These are phyloP conservation scores for Drosophila eugracilis DNA, from an alignment of 1,140 invertebrate species.

Conservation along the genomic window DNA sequence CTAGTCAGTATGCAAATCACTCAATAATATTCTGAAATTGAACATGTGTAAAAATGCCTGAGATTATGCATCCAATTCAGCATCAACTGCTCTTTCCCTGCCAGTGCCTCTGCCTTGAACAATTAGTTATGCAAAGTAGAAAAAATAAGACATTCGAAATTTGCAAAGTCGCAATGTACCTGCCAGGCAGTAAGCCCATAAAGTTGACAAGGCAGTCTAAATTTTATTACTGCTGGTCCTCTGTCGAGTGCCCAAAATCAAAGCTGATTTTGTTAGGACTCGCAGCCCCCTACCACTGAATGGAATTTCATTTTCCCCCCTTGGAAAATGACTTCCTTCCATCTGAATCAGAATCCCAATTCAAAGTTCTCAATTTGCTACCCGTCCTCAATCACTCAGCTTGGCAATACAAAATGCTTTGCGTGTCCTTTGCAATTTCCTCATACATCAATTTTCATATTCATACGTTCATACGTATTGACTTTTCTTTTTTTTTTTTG, in stretches of 20 bases:
- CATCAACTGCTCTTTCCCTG: neutral
- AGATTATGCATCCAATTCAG: neutral
- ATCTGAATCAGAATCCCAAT: slow-evolving; percentile 38
- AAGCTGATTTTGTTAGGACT: slow-evolving; percentile 54
- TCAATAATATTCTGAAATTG: slow-evolving; percentile 29
- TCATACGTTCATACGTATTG: slow-evolving; percentile 36
- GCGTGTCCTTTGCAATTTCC: slow-evolving; percentile 80
- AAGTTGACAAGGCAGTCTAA: slow-evolving; percentile 32
- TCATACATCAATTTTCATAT: slow-evolving; percentile 82
- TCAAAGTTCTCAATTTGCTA: slow-evolving; percentile 48
- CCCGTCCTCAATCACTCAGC: slow-evolving; percentile 57
- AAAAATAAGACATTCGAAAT: neutral
- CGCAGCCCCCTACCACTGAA: slow-evolving; percentile 2
- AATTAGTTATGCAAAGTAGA: slow-evolving; percentile 59
- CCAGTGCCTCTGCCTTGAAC: slow-evolving; percentile 14
- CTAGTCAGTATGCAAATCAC: slow-evolving; percentile 57
- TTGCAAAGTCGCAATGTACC: slow-evolving; percentile 26
- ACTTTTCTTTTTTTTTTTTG: slow-evolving; percentile 36
- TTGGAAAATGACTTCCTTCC: slow-evolving; percentile 10
- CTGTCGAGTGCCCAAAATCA: slow-evolving; percentile 60
- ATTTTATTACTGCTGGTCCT: slow-evolving; percentile 68
- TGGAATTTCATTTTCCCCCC: neutral
- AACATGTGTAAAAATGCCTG: slow-evolving; percentile 21
- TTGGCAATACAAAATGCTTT: slow-evolving; percentile 66
- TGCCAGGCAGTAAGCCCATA: slow-evolving; percentile 21